A percentile compares a stretch with the other conserved stretches of the same genome.
Conservation (phyloP, 2,797 vertebrate species). For the Cryptoblepharus egeriae region DNA sequence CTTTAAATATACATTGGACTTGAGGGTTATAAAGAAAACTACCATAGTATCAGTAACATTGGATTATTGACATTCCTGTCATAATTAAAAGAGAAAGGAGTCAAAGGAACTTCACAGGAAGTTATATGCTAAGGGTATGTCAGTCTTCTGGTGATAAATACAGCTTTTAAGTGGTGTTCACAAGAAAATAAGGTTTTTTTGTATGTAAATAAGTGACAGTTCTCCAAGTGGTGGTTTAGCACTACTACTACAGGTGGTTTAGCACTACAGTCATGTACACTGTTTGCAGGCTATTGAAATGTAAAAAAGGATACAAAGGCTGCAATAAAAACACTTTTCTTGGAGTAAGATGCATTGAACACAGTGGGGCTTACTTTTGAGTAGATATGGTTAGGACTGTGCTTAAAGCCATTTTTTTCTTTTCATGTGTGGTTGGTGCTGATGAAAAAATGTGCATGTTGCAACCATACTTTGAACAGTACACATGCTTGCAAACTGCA, state of each 20-base stretch:
- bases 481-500: too few relatives aligned
- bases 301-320: not conserved
- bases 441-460: not conserved
- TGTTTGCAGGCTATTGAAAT: not conserved
- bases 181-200: not conserved
- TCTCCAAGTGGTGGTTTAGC: not conserved
- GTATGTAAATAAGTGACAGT: not conserved
- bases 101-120: constrained; percentile 63
- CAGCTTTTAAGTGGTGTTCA: constrained; percentile 49
- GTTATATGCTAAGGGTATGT: constrained; percentile 52
- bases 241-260: too few relatives aligned
- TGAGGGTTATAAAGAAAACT: constrained; percentile 39
- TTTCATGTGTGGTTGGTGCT: not conserved
- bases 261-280: not conserved
- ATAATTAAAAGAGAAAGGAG: constrained; percentile 46
- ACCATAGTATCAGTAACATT: constrained; percentile 40
- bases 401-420: too few relatives aligned
- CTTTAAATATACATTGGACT: constrained; percentile 33
- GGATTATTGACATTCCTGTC: constrained; percentile 57
- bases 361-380: too few relatives aligned
- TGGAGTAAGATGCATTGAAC: too few relatives aligned
- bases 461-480: not conserved
- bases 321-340: too few relatives aligned
- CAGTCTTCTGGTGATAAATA: constrained; percentile 45
- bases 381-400: too few relatives aligned